These are phyloP conservation scores for Gastrophryne carolinensis DNA, from an alignment of 2,797 vertebrate genomes.

Conservation along the genomic window DNA sequence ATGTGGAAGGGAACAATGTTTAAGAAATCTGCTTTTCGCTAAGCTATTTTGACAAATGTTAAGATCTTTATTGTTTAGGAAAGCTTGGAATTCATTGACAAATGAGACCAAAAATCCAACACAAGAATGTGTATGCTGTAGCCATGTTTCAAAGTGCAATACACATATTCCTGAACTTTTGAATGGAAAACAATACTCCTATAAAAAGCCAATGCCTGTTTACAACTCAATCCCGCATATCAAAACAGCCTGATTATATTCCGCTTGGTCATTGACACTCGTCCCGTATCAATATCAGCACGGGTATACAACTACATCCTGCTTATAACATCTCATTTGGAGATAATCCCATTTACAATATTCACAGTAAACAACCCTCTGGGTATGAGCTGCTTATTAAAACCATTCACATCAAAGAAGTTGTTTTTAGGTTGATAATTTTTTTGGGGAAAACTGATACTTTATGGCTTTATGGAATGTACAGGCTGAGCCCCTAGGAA, in stretches of 20 bases:
- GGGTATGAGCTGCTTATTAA: constrained; percentile 19
- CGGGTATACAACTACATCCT: constrained; percentile 32
- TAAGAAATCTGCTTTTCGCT: no score
- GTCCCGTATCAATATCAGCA: constrained; percentile 2
- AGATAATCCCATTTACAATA: constrained; percentile 38
- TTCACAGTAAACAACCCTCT: constrained; percentile 34
- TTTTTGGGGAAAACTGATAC: constrained; percentile 17
- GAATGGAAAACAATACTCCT: neutral
- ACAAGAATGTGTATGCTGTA: neutral
- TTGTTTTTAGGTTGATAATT: constrained; percentile 18
- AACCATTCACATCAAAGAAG: constrained; percentile 17
- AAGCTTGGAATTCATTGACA: neutral
- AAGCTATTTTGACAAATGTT: no score
- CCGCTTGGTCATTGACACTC: constrained; percentile 15
- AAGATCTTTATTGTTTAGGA: no score
- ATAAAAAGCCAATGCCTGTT: constrained; percentile 9
- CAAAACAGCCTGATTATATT: constrained; percentile 33
- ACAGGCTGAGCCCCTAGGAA: neutral
- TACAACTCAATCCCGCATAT: constrained; percentile 12
- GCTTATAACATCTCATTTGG: constrained; percentile 35
- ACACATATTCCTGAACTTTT: neutral
- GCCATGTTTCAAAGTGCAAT: neutral
- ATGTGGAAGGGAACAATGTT: no score
- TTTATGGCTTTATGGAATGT: constrained; percentile 20
- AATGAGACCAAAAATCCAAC: neutral